Evolutionary conservation across 2,888 invertebrate genomes (phyloP).

Genomic region (Myopa testacea): DNA sequence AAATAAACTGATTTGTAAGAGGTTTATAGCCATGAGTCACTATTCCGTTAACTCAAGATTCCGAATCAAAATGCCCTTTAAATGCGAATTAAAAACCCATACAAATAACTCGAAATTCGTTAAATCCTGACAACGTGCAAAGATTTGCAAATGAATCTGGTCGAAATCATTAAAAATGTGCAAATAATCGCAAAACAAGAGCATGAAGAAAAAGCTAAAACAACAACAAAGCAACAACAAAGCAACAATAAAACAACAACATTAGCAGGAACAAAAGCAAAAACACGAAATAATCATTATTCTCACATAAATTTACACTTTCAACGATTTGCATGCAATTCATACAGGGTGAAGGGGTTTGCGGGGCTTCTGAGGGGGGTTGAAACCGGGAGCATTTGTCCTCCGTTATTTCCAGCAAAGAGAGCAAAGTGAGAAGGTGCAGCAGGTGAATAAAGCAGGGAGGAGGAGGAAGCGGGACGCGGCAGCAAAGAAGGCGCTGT

Average conservation of each 20-base stretch:
- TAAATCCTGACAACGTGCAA: background rate
- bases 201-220: background rate
- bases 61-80: no score
- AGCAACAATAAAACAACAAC: slow-evolving; percentile 25
- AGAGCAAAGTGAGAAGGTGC: no score
- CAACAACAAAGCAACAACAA: slow-evolving; percentile 49
- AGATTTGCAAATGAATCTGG: background rate
- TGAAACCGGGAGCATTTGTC: background rate
- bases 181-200: slow-evolving; percentile 17
- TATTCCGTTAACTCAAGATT: no score
- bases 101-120: background rate
- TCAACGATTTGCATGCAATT: slow-evolving; percentile 64
- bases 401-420: no score
- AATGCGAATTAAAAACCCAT: background rate
- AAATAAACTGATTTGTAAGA: no score
- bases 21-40: no score
- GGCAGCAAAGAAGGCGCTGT: background rate
- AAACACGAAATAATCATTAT: slow-evolving; percentile 54
- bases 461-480: background rate
- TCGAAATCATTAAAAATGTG: slow-evolving; percentile 11
- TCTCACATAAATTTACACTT: slow-evolving; percentile 69
- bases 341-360: slow-evolving; percentile 54
- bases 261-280: slow-evolving; percentile 56
- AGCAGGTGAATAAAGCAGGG: no score
- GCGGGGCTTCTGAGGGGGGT: background rate